Percentiles rank a stretch among this genome's conserved stretches.
Conservation (phyloP, 2,797 vertebrate species). For the Arnoldichthys spilopterus region DNA sequence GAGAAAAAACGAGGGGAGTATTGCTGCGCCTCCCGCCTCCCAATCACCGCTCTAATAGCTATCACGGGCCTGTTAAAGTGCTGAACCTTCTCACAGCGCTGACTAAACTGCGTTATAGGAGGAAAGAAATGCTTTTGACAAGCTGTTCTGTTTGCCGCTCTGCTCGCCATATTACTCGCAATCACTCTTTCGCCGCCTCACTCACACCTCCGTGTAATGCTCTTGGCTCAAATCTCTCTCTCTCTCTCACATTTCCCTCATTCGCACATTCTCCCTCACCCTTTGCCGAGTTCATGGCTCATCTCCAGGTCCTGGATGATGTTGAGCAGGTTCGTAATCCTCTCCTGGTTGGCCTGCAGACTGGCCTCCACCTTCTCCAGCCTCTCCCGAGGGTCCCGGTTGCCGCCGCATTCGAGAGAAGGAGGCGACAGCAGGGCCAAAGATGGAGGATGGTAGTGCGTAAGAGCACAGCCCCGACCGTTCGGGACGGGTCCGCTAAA, state of each 20-base stretch:
- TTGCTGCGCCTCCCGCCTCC: conserved; percentile 3
- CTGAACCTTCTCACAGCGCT: conserved; percentile 28
- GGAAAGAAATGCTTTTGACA: conserved; percentile 31
- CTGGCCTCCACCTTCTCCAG: conserved; percentile 90
- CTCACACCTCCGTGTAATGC: conserved; percentile 38
- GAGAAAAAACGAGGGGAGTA: conserved; percentile 45
- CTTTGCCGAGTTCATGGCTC: conserved; percentile 84
- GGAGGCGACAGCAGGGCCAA: conserved; percentile 64
- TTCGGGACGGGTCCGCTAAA: conserved; percentile 50
- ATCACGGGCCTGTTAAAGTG: conserved; percentile 34
- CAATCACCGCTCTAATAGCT: conserved; percentile 45
- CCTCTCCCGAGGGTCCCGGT: conserved; percentile 83
- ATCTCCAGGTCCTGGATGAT: conserved; percentile 97
- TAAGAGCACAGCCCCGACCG: conserved; percentile 44
- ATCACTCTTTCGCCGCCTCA: conserved; percentile 32
- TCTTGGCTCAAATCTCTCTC: conserved; percentile 20
- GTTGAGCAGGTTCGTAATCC: conserved; percentile 93
- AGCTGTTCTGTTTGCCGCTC: conserved; percentile 21
- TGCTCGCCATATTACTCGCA: conserved; percentile 31
- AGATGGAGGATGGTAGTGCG: conserved; percentile 71
- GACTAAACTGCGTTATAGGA: conserved; percentile 25
- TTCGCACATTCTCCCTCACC: conserved; percentile 74
- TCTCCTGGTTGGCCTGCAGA: conserved; percentile 91
- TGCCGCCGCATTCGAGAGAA: conserved; percentile 68
- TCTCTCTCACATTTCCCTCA: background rate